phyloP scores from a whole-genome alignment of 2,888 invertebrate genomes.

The Ichneumoninae sp. region DNA sequence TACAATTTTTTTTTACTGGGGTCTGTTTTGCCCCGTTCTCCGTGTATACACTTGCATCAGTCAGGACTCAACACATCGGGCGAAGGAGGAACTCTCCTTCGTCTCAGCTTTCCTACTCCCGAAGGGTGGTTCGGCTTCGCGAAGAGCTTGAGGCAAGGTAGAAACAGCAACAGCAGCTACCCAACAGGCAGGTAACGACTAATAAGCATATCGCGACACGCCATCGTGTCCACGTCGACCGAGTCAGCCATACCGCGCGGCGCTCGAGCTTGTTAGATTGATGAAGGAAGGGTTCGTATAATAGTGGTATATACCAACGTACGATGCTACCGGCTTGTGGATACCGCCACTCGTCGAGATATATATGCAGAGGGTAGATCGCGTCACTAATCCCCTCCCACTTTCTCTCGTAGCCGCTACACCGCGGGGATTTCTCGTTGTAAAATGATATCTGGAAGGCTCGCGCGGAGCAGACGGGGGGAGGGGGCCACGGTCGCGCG shows the following conservation, averaged over 20 bases:
- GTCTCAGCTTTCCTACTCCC: conserved; percentile 7
- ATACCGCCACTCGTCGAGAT: conserved; percentile 7
- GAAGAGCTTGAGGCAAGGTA: conserved; percentile 23
- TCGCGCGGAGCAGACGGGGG: conserved; percentile 5
- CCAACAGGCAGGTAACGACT: conserved; percentile 67
- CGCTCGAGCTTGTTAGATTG: conserved; percentile 77
- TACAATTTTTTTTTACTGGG: neutral
- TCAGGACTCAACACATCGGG: neutral
- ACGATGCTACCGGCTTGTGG: conserved; percentile 23
- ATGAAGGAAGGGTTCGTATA: conserved; percentile 73
- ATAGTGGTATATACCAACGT: conserved; percentile 37
- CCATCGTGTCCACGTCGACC: conserved; percentile 73
- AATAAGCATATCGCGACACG: conserved; percentile 70
- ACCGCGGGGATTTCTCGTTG: conserved; percentile 17
- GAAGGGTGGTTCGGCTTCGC: conserved; percentile 16
- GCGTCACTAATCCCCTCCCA: conserved; percentile 38
- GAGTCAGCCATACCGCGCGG: conserved; percentile 47
- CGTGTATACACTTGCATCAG: neutral
- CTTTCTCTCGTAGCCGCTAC: neutral
- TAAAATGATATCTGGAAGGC: conserved; percentile 76
- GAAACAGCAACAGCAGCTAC: conserved; percentile 26
- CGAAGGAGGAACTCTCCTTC: neutral
- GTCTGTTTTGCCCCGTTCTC: neutral
- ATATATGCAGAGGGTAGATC: conserved; percentile 15
- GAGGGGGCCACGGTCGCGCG: conserved; percentile 51